A percentile compares a stretch with the other conserved stretches of the same genome.
Evolutionary conservation across 2,113 vertebrate genomes (phyloP).

Genomic region (Cheilinus undulatus): DNA sequence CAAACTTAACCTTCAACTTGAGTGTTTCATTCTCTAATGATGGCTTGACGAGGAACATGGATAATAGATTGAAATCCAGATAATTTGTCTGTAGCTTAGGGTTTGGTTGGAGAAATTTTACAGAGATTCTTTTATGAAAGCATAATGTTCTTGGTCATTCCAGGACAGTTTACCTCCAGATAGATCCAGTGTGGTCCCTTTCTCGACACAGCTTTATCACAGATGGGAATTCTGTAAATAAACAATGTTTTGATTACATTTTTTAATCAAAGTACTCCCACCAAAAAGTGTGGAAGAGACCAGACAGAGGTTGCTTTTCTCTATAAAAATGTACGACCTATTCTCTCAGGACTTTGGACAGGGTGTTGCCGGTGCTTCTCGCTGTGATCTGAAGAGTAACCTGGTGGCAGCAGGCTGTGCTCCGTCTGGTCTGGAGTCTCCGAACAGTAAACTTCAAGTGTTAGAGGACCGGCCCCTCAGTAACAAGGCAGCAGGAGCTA

Average conservation of each 20-base stretch:
- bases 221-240: conserved; percentile 18
- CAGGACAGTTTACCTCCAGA: background rate
- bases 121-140: background rate
- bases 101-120: background rate
- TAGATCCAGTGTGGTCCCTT: background rate
- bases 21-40: background rate
- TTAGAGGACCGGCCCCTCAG: conserved; percentile 88
- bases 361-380: conserved; percentile 77
- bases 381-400: conserved; percentile 88
- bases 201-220: conserved; percentile 5
- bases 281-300: background rate
- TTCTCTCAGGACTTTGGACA: conserved; percentile 78
- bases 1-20: background rate
- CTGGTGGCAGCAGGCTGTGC: conserved; percentile 85
- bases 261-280: background rate
- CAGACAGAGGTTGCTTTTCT: background rate
- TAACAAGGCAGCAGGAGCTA: conserved; percentile 88
- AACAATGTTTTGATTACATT: background rate
- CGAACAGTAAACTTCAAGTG: conserved; percentile 82
- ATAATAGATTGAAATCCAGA: background rate
- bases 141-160: background rate
- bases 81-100: background rate
- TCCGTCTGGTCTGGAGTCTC: conserved; percentile 84
- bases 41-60: conserved; percentile 4
- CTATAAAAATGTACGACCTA: background rate